Percentiles rank a stretch among this genome's conserved stretches.
Evolutionary conservation across 2,797 vertebrate species (phyloP).

Genomic region (Enteromius argenteus): DNA sequence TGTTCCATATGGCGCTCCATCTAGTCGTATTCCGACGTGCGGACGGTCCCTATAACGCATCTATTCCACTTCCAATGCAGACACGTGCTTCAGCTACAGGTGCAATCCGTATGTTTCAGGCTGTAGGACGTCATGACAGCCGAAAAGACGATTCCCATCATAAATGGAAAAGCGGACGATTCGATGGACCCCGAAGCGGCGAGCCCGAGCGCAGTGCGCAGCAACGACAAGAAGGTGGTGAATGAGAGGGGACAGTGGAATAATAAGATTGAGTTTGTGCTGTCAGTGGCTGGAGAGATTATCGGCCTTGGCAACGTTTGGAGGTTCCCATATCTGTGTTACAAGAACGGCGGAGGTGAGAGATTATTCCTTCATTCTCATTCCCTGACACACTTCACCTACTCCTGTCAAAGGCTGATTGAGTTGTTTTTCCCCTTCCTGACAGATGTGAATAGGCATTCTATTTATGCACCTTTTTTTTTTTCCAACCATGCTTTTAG

Average conservation of each 20-base stretch:
- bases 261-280: slow-evolving; percentile 97
- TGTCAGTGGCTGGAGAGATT: slow-evolving; percentile 98
- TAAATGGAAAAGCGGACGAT: slow-evolving; percentile 95
- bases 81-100: slow-evolving; percentile 26
- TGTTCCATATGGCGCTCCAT: not conserved
- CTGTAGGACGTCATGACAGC: slow-evolving; percentile 93
- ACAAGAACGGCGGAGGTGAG: slow-evolving; percentile 99
- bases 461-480: not conserved
- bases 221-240: slow-evolving; percentile 84
- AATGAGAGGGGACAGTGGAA: slow-evolving; percentile 98
- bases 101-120: slow-evolving; percentile 66
- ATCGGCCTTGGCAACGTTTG: slow-evolving; percentile 98
- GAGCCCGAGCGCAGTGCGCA: slow-evolving; percentile 79
- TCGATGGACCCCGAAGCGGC: slow-evolving; percentile 87
- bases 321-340: slow-evolving; percentile 99
- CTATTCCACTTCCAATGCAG: slow-evolving; percentile 5
- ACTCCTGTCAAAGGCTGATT: not conserved
- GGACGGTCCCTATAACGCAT: not conserved
- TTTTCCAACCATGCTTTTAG: not conserved
- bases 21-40: not conserved
- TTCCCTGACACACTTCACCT: not conserved
- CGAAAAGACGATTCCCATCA: slow-evolving; percentile 93
- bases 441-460: not conserved
- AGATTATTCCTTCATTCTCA: slow-evolving; percentile 12
- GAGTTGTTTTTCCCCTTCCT: not conserved